Base-by-base conservation (phyloP, 2,113 vertebrate genomes). In the Gyps fulvus region DNA sequence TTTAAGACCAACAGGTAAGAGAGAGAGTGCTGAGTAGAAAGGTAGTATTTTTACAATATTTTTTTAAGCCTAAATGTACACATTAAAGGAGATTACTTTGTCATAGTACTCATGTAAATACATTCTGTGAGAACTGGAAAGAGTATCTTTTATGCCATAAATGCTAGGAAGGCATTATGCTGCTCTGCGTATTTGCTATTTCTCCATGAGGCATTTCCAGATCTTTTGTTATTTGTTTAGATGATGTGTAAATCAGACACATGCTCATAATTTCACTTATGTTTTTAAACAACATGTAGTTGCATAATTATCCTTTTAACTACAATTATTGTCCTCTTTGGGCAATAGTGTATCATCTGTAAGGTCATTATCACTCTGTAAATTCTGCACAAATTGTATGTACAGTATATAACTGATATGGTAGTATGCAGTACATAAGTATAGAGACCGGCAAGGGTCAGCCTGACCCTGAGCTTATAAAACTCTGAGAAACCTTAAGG, bases 281-380 rank as follows among this genome's bases (percentile, higher is more conserved):
- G 49, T n/a, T 87, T 96, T 95, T 96, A 90, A 97, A 93, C 77
- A 94, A 73, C 50, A 69, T 32, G 23, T 63, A 89, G 81, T 74
- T 96, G 70, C 72, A 88, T 91, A 94, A 97, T 97, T 96, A 95
- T 82, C 66, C 45, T 91, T 96, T 95, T 89, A 97, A 79, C 76
- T 93, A 87, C 61, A 5, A 18, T 86, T 91, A 81, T 76, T 89
- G 93, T 90, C 63, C 38, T 97, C 21, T 97, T 97, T 94, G 70
- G 72, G 54, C 93, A 93, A 92, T 55, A 95, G 83, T 1, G 59
- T 85, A 78, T 61, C 79, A 80, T 94, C 94, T 86, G 55, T 87
- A 95, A 96, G 45, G 90, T 96, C 27, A 69, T 97, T 95, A 94
- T 90, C 31, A 42, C 57, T 76, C 80, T 95, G 47, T 93, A 83